Conservation (phyloP, 92 coral and sea anemone species). For the Palythoa heliodiscus region DNA sequence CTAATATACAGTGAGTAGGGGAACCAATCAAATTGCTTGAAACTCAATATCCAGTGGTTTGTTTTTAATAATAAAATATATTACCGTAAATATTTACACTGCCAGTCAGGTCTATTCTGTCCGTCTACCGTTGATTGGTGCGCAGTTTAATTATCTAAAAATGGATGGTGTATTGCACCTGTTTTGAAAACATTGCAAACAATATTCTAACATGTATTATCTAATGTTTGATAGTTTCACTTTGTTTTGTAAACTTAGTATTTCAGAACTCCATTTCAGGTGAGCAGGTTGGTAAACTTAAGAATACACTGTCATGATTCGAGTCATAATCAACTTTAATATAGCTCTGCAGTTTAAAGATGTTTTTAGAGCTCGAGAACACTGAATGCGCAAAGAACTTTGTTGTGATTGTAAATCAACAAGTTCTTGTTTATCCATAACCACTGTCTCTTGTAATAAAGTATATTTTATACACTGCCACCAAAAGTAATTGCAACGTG, state of each 20-base stretch:
- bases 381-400: too few relatives aligned
- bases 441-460: background rate
- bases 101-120: background rate
- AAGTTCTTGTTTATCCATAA: too few relatives aligned
- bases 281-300: background rate
- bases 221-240: background rate
- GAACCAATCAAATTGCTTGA: too few relatives aligned
- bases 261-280: background rate
- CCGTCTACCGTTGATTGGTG: too few relatives aligned
- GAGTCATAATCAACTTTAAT: background rate
- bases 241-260: background rate
- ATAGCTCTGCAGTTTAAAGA: background rate
- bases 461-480: background rate
- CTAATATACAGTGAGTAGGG: too few relatives aligned
- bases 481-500: background rate
- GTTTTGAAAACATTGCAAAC: background rate
- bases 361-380: too few relatives aligned
- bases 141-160: background rate
- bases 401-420: too few relatives aligned
- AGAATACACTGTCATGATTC: background rate
- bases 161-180: background rate
- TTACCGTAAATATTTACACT: background rate
- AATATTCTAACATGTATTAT: too few relatives aligned
- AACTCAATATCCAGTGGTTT: too few relatives aligned
- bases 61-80: background rate